These are phyloP conservation scores for Karalla daura DNA, from an alignment of 2,797 vertebrate species.

Conservation along the genomic window DNA sequence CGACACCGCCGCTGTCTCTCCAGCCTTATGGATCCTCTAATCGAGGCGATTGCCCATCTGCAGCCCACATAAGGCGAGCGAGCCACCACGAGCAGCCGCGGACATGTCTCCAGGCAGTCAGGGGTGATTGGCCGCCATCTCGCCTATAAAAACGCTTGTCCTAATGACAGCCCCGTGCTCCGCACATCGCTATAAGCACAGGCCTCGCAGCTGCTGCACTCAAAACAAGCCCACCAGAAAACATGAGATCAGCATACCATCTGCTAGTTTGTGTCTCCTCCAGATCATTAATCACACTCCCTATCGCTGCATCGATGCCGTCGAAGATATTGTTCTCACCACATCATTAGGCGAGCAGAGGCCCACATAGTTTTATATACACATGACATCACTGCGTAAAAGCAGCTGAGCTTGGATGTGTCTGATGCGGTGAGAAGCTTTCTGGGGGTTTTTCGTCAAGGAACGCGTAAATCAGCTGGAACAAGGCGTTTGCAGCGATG, in stretches of 20 bases:
- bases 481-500: constrained; percentile 10
- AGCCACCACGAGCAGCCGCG: constrained; percentile 35
- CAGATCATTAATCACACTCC: constrained; percentile 81
- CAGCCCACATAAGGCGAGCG: constrained; percentile 40
- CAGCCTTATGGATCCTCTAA: not conserved
- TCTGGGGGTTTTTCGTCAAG: constrained; percentile 36
- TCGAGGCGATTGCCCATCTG: constrained; percentile 61
- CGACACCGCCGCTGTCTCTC: constrained; percentile 40
- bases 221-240: constrained; percentile 62
- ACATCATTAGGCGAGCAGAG: constrained; percentile 58
- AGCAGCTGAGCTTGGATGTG: constrained; percentile 49
- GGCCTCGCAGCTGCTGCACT: constrained; percentile 63
- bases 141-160: constrained; percentile 49
- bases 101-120: constrained; percentile 60
- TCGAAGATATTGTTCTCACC: constrained; percentile 65
- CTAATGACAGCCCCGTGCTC: constrained; percentile 68
- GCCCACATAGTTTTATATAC: constrained; percentile 53
- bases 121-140: constrained; percentile 43
- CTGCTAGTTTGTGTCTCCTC: constrained; percentile 71
- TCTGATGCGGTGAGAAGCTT: constrained; percentile 48
- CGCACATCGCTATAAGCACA: constrained; percentile 43
- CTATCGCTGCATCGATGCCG: constrained; percentile 59
- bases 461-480: constrained; percentile 20
- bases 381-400: constrained; percentile 68
- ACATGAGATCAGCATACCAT: constrained; percentile 76